Evolutionary conservation across 2,797 vertebrate species (phyloP).

Genomic region (Triplophysa yarkandensis): DNA sequence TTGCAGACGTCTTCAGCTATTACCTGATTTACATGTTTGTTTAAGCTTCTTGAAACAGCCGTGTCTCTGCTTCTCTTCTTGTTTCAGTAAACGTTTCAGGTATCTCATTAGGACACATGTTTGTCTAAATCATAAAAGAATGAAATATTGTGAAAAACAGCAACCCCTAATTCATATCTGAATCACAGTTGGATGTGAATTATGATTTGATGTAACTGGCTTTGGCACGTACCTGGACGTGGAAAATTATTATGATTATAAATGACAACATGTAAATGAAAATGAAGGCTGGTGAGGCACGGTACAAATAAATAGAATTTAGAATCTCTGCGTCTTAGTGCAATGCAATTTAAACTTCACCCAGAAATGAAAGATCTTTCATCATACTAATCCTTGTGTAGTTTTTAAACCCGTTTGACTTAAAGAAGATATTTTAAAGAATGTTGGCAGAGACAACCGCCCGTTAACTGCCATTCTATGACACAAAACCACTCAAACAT

Average conservation of each 20-base stretch:
- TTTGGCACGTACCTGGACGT: neutral
- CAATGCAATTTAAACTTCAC: too few species aligned
- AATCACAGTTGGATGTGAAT: slow-evolving; percentile 14
- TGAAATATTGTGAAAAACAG: neutral
- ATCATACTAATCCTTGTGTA: too few species aligned
- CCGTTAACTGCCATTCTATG: too few species aligned
- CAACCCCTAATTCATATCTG: neutral
- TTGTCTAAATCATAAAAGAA: slow-evolving; percentile 6
- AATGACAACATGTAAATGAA: neutral
- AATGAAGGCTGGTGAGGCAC: neutral
- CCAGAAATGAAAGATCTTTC: too few species aligned
- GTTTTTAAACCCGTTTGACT: too few species aligned
- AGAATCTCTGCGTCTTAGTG: too few species aligned
- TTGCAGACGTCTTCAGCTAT: slow-evolving; percentile 25
- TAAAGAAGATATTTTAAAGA: too few species aligned
- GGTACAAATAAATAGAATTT: neutral
- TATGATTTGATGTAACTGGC: neutral
- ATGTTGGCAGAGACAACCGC: too few species aligned
- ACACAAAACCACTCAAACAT: too few species aligned
- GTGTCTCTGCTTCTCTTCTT: slow-evolving; percentile 8
- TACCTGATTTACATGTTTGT: slow-evolving; percentile 37
- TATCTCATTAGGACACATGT: slow-evolving; percentile 42
- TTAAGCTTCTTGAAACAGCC: slow-evolving; percentile 35
- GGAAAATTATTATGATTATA: neutral
- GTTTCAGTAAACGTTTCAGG: slow-evolving; percentile 10